Conservation (phyloP, 2,888 invertebrate species). For the Lasioglossum marginatum region DNA sequence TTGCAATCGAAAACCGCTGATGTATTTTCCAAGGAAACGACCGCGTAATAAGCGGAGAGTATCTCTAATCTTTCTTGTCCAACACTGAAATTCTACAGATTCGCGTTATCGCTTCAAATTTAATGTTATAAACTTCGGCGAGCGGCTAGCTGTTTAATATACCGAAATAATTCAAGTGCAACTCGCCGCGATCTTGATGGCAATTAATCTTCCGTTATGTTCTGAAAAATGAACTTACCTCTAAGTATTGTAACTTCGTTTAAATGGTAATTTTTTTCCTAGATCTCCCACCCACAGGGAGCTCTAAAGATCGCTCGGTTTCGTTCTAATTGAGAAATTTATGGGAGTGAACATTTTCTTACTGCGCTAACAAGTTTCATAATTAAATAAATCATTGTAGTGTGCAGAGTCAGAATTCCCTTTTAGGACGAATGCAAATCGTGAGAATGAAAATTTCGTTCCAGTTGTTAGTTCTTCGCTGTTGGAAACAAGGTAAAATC, state of each 20-base stretch:
- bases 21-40: conserved; percentile 3
- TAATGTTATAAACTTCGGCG: background rate
- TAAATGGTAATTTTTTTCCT: conserved; percentile 6
- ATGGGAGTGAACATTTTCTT: background rate
- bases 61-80: background rate
- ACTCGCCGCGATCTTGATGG: conserved; percentile 7
- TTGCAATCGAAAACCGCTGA: background rate
- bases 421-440: background rate
- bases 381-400: background rate
- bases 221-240: background rate
- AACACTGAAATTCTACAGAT: background rate
- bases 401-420: background rate
- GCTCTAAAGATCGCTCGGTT: background rate
- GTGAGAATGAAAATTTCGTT: background rate
- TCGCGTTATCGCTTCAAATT: background rate
- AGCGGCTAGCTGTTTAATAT: background rate
- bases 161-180: background rate
- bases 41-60: background rate
- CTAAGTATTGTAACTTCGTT: conserved; percentile 17
- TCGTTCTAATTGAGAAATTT: background rate
- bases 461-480: background rate
- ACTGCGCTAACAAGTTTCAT: background rate
- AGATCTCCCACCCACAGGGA: background rate
- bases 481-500: background rate
- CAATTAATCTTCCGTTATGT: conserved; percentile 13